Percentiles rank a stretch among this genome's conserved stretches.
phyloP scores from a whole-genome alignment of 2,797 vertebrate genomes.

The Lepus townsendii region DNA sequence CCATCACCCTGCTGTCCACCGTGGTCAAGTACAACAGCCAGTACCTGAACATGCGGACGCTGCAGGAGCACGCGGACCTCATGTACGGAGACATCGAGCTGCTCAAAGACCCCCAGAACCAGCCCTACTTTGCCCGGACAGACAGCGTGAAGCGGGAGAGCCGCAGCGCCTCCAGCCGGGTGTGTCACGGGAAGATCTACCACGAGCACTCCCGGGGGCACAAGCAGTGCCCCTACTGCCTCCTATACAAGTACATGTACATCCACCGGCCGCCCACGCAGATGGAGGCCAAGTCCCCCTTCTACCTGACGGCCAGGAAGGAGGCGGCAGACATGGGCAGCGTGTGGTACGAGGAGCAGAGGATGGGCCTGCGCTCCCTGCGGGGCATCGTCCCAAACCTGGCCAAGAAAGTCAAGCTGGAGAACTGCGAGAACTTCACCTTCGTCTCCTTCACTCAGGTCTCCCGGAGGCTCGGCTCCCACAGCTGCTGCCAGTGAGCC shows the following conservation, averaged over 20 bases:
- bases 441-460: conserved; percentile 86
- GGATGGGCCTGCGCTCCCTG: conserved; percentile 82
- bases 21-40: conserved; percentile 88
- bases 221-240: conserved; percentile 81
- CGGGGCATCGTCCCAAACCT: conserved; percentile 81
- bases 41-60: conserved; percentile 83
- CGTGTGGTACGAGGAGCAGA: conserved; percentile 82
- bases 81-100: conserved; percentile 83
- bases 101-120: conserved; percentile 84
- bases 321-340: conserved; percentile 71
- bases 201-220: conserved; percentile 81
- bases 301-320: conserved; percentile 81
- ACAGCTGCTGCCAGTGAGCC: conserved; percentile 80
- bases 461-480: conserved; percentile 79
- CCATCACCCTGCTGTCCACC: conserved; percentile 69
- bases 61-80: conserved; percentile 81
- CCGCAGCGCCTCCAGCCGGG: conserved; percentile 49
- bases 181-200: conserved; percentile 79
- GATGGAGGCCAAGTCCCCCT: conserved; percentile 80
- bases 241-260: conserved; percentile 85
- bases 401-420: conserved; percentile 84
- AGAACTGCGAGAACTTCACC: conserved; percentile 85
- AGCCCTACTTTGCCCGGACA: conserved; percentile 83
- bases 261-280: conserved; percentile 71
- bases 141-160: conserved; percentile 84